These are phyloP conservation scores for Sandelia bainsii DNA, from an alignment of 2,797 vertebrate species.

Conservation along the genomic window DNA sequence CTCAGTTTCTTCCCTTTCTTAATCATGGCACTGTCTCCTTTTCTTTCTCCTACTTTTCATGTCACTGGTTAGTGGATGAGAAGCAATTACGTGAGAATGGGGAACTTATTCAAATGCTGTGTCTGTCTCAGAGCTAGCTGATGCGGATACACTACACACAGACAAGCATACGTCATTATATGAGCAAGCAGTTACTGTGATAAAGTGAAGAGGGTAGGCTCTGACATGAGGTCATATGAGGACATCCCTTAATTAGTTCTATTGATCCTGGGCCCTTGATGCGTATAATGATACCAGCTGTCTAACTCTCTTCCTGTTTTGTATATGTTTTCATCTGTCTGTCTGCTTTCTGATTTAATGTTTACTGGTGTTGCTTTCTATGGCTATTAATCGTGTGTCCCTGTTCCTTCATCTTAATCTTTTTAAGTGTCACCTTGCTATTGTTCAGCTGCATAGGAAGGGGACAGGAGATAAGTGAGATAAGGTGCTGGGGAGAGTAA, in stretches of 20 bases:
- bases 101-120: conserved; percentile 54
- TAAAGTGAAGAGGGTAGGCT: conserved; percentile 46
- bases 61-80: conserved; percentile 51
- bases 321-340: conserved; percentile 28
- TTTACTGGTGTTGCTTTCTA: conserved; percentile 22
- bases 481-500: conserved; percentile 43
- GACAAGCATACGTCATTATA: conserved; percentile 6
- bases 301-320: conserved; percentile 49
- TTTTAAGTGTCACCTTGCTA: conserved; percentile 55
- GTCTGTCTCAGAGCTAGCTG: conserved; percentile 22
- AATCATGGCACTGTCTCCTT: conserved; percentile 11
- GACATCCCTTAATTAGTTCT: conserved; percentile 63
- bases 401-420: conserved; percentile 53
- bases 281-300: conserved; percentile 46
- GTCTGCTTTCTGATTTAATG: conserved; percentile 7
- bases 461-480: conserved; percentile 48
- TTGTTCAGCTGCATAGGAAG: conserved; percentile 33
- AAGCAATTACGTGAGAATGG: conserved; percentile 57
- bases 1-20: conserved; percentile 38
- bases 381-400: conserved; percentile 28
- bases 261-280: conserved; percentile 65
- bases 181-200: conserved; percentile 52
- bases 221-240: conserved; percentile 53
- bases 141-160: conserved; percentile 21
- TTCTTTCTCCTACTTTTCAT: conserved; percentile 36